Conservation (phyloP, 2,888 invertebrate species). For the Digitonthophagus gazella region DNA sequence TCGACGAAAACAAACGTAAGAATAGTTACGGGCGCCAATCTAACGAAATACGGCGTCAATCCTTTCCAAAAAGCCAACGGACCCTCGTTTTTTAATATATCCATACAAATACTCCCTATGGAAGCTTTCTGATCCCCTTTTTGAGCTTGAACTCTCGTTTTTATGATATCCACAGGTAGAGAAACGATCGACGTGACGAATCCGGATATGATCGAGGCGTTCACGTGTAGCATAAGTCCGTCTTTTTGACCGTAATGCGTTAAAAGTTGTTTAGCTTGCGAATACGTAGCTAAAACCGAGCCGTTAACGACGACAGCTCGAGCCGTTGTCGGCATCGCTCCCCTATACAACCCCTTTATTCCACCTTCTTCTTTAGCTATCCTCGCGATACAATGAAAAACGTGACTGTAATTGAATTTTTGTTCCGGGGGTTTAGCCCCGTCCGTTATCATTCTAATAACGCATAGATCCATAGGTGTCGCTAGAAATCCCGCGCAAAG, state of each 20-base stretch:
- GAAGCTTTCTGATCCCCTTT: conserved; percentile 66
- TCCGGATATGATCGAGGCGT: conserved; percentile 95
- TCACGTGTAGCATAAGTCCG: conserved; percentile 86
- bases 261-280: conserved; percentile 75
- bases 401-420: conserved; percentile 89
- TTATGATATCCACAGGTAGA: conserved; percentile 99
- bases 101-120: conserved; percentile 74
- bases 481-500: conserved; percentile 80
- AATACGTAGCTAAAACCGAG: conserved; percentile 95
- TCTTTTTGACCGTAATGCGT: conserved; percentile 60
- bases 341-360: conserved; percentile 83
- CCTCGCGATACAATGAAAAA: conserved; percentile 81
- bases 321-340: conserved; percentile 80
- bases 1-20: conserved; percentile 97
- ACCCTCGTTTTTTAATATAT: conserved; percentile 80
- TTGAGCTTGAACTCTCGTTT: conserved; percentile 86
- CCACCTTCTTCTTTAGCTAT: conserved; percentile 78
- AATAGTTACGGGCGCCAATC: conserved; percentile 97
- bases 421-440: conserved; percentile 87
- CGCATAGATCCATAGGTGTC: conserved; percentile 94
- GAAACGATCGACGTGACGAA: conserved; percentile 94
- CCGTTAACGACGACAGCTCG: conserved; percentile 98
- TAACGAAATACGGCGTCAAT: conserved; percentile 94
- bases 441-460: conserved; percentile 97
- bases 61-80: conserved; percentile 96